phyloP scores from a whole-genome alignment of 2,113 vertebrate species.

The Felis chaus region DNA sequence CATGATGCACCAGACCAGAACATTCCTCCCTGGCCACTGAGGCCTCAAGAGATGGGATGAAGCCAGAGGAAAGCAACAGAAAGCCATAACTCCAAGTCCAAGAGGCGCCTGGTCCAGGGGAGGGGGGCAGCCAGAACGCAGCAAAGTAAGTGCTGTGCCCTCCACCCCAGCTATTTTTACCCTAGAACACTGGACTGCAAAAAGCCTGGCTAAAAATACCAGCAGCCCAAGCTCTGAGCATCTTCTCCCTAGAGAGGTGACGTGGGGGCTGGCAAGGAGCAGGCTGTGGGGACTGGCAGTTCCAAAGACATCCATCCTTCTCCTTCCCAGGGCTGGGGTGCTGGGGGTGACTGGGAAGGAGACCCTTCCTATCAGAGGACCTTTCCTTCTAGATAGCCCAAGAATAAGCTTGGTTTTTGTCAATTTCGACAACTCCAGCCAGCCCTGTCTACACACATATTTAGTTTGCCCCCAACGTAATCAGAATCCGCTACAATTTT shows the following conservation, averaged over 20 bases:
- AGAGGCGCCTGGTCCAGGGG: conserved; percentile 50
- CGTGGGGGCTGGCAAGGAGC: not conserved
- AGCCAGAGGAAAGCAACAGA: conserved; percentile 43
- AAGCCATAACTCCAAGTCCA: conserved; percentile 51
- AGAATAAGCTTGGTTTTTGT: conserved; percentile 4
- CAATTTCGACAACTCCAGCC: not conserved
- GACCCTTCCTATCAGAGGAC: not conserved
- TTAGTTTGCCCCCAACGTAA: not conserved
- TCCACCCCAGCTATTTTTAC: conserved; percentile 78
- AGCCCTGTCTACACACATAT: no score
- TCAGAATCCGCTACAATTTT: not conserved
- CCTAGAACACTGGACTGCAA: conserved; percentile 51
- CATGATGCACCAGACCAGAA: not conserved
- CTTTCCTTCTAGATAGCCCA: not conserved
- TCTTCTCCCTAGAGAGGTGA: conserved; percentile 49
- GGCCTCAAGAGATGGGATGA: conserved; percentile 45
- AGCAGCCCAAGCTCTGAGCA: not conserved
- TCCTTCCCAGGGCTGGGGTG: not conserved
- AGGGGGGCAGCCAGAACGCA: not conserved
- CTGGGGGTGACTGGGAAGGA: not conserved
- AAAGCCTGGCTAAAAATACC: conserved; percentile 74
- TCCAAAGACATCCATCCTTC: not conserved
- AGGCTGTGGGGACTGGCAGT: not conserved
- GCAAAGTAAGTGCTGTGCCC: conserved; percentile 55
- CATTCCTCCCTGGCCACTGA: conserved; percentile 52